Evolutionary conservation across 2,888 invertebrate genomes (phyloP), one percentile per base, ranked within the genome.

Genomic region (Brachyptera putata): DNA sequence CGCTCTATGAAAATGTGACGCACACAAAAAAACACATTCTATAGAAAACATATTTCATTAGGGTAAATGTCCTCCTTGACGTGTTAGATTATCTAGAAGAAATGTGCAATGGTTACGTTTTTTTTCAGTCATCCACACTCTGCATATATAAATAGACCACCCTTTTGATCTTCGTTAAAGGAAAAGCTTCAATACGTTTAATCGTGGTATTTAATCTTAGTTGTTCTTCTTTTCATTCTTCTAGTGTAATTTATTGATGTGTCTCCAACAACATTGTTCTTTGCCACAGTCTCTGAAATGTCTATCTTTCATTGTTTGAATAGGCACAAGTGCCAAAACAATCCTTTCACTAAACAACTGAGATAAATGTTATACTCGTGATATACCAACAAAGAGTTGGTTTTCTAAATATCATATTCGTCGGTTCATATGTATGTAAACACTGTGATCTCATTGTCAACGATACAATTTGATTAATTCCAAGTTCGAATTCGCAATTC

Each of bases 1-100:
- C 11, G 16, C 41, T 3, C 16, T 21, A n/a, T 41, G 14, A 5
- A 18, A 13, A 18, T 41, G n/a, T n/a, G n/a, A n/a, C n/a, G n/a
- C n/a, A n/a, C n/a, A n/a, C n/a, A n/a, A n/a, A n/a, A n/a, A n/a
- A n/a, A n/a, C n/a, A n/a, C 37, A 3, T 13, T 3, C 13, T 37
- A 37, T 13, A 37, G 14, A 37, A 37, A 37, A 41, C 41, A 50
- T 50, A 50, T 50, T 50, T 50, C 49, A 50, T 30, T 25, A 16
- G 26, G n/a, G n/a, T 25, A 37, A 41, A 58, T 39, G 50, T 53
- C 24, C 58, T 50, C 25, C 37, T n/a, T 34, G 58, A 53, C 53
- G 41, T 37, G 41, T 22, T 25, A 22, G 26, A 24, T 18, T n/a
- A 34, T 5, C 2, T 34, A 16, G 49, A 50, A 50, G 49, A 22